Conservation (phyloP, 2,888 invertebrate genomes). For the Folsomia manolachei region DNA sequence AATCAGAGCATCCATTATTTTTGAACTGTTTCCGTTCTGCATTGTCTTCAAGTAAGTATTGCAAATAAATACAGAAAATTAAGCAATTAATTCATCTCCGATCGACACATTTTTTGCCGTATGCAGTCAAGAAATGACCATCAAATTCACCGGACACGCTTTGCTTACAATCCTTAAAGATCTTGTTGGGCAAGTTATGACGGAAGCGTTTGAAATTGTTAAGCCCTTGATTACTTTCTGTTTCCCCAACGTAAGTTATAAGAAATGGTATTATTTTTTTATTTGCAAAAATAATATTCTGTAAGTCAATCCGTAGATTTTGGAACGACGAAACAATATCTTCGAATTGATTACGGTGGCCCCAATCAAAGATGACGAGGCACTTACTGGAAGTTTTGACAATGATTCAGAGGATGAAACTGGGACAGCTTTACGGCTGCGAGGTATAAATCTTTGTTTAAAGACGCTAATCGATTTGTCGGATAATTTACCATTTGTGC, state of each 20-base stretch:
- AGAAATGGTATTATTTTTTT: not conserved
- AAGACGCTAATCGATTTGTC: no score
- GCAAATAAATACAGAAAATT: not conserved
- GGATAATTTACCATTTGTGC: no score
- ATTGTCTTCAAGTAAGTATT: slow-evolving; percentile 83
- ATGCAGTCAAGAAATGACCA: slow-evolving; percentile 76
- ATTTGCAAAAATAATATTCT: not conserved
- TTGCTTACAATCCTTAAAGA: slow-evolving; percentile 84
- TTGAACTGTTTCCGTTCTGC: slow-evolving; percentile 97
- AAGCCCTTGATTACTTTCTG: slow-evolving; percentile 91
- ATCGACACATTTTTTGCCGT: not conserved
- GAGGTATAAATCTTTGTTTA: slow-evolving; percentile 36
- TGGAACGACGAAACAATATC: slow-evolving; percentile 93
- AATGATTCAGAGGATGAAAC: slow-evolving; percentile 55
- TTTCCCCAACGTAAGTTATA: slow-evolving; percentile 80
- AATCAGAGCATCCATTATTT: slow-evolving; percentile 82
- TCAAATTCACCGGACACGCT: slow-evolving; percentile 84
- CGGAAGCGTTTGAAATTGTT: slow-evolving; percentile 86
- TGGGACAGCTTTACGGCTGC: slow-evolving; percentile 19
- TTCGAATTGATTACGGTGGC: slow-evolving; percentile 88
- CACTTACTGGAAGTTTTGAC: slow-evolving; percentile 57
- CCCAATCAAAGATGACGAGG: slow-evolving; percentile 66
- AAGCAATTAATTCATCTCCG: not conserved
- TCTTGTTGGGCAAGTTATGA: slow-evolving; percentile 81
- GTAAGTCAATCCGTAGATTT: slow-evolving; percentile 70